A percentile compares a stretch with the other conserved stretches of the same genome.
Evolutionary conservation across 2,797 vertebrate genomes (phyloP).

Genomic region (Falco biarmicus): DNA sequence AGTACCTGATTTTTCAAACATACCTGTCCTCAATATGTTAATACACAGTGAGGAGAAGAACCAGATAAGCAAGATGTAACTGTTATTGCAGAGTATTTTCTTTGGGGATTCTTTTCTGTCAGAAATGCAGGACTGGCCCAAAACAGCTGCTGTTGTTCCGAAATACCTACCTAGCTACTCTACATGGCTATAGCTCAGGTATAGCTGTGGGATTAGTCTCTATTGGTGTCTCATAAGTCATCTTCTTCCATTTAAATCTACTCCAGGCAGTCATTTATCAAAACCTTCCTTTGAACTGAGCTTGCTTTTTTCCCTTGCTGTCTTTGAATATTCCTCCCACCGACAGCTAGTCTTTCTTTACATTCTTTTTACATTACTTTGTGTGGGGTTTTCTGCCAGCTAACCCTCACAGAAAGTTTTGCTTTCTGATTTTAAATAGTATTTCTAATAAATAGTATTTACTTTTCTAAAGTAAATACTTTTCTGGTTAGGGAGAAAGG

Average conservation of each 20-base stretch:
- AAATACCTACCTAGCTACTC: not conserved
- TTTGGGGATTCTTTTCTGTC: not conserved
- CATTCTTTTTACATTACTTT: conserved; percentile 5
- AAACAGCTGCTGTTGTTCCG: not conserved
- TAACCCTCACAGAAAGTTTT: not conserved
- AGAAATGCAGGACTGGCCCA: not conserved
- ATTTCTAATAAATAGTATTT: conserved; percentile 15
- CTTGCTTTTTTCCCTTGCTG: not conserved
- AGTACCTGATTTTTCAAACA: not conserved
- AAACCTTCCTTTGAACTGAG: not conserved
- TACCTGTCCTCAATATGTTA: not conserved
- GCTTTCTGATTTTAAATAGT: conserved; percentile 8
- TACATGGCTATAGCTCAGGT: not conserved
- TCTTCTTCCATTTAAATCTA: not conserved
- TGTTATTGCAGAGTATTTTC: not conserved
- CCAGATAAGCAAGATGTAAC: not conserved
- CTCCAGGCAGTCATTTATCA: not conserved
- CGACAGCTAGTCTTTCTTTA: conserved; percentile 36
- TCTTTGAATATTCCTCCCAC: conserved; percentile 25
- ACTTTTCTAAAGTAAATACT: not conserved
- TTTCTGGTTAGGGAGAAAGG: not conserved
- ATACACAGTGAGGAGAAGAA: not conserved
- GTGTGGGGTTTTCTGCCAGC: not conserved
- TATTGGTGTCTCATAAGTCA: not conserved
- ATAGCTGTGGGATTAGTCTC: not conserved